Base-by-base conservation (phyloP, 2,113 vertebrate genomes). In the Caretta caretta region DNA sequence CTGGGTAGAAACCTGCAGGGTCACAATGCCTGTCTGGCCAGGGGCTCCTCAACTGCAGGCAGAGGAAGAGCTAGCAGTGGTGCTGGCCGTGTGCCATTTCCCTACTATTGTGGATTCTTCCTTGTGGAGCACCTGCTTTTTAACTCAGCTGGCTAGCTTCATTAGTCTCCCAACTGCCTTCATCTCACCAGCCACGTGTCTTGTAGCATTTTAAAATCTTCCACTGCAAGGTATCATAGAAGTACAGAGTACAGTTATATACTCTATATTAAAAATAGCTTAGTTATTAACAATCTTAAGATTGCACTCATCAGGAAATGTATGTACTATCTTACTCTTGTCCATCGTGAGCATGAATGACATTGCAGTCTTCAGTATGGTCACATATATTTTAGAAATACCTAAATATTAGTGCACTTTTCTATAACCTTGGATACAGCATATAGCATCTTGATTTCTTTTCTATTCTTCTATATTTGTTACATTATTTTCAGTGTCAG, bases 341-440 rank as follows among this genome's bases (percentile, higher is more conserved):
- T 6, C 10, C 83, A 0, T 1, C 0, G 6, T 48, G 35, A 4
- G 78, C 22, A 82, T 38, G 54, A 22, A 29, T 79, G 27, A 38
- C 11, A 59, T 46, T 53, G 14, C 11, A 38, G 35, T 8, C 19
- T 38, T 38, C 17, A 22, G 19, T 20, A n/a, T n/a, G 65, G 65
- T 72, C 19, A 38, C 65, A 72, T 72, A 38, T 38, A 10, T 72
- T 72, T 72, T 72, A 72, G 17, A 72, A 72, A 46, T 48, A 48
- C 9, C 22, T 46, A 76, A 76, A 0, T 4, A 12, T 14, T 0
- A 5, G 4, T 14, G 1, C 8, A 19, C n/a, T 93, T 91, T 10
- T 56, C 79, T 25, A 6, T 3, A n/a, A 2, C 14, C 88, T 51
- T 50, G 7, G 0, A 48, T 25, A 10, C 3, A 49, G 2, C 12